Evolutionary conservation across 2,888 invertebrate species (phyloP).

Genomic region (Dorcus hopei): DNA sequence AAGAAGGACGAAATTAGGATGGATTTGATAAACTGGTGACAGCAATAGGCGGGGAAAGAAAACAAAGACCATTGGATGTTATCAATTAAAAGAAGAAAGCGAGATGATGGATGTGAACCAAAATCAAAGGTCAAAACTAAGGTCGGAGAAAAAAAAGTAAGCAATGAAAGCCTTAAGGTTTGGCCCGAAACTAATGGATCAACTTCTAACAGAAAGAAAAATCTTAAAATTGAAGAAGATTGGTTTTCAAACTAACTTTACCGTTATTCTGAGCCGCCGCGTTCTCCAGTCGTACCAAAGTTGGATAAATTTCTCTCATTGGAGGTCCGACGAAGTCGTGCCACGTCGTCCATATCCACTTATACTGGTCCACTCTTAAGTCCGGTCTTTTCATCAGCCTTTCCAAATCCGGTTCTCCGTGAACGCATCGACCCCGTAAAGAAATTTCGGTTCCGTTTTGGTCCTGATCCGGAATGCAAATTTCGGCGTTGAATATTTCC

Average conservation of each 20-base stretch:
- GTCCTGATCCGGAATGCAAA: constrained; percentile 52
- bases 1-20: too few relatives aligned
- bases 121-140: too few relatives aligned
- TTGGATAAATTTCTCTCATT: constrained; percentile 55
- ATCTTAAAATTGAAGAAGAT: too few relatives aligned
- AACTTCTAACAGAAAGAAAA: too few relatives aligned
- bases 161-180: too few relatives aligned
- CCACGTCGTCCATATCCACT: constrained; percentile 67
- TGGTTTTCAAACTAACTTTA: constrained; percentile 45
- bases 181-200: too few relatives aligned
- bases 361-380: constrained; percentile 33
- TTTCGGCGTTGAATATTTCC: constrained; percentile 56
- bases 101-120: too few relatives aligned
- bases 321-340: constrained; percentile 59
- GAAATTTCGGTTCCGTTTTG: constrained; percentile 29
- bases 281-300: constrained; percentile 60
- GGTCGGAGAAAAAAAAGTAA: too few relatives aligned
- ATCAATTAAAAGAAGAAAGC: too few relatives aligned
- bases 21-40: too few relatives aligned
- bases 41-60: too few relatives aligned
- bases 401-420: constrained; percentile 63
- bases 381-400: constrained; percentile 53
- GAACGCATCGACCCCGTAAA: constrained; percentile 50
- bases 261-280: constrained; percentile 62
- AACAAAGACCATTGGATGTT: too few relatives aligned